phyloP scores from a whole-genome alignment of 2,888 invertebrate species.

The Lucinisca nassula region DNA sequence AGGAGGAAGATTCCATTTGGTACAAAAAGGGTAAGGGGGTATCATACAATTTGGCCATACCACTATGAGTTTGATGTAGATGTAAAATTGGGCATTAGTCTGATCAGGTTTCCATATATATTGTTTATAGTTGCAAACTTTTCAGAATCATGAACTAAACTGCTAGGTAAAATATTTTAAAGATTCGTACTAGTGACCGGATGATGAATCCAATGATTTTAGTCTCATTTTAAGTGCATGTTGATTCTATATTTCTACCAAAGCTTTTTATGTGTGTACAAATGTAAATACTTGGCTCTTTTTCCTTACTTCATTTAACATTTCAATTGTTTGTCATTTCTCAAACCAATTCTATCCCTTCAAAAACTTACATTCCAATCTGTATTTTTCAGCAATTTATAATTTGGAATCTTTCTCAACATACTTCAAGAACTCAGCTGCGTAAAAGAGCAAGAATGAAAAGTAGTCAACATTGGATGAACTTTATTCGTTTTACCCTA shows the following conservation, averaged over 20 bases:
- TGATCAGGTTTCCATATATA: no score
- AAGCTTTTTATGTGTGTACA: conserved; percentile 26
- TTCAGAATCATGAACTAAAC: background rate
- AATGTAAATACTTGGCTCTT: conserved; percentile 12
- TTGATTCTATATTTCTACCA: conserved; percentile 33
- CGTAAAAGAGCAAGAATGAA: conserved; percentile 30
- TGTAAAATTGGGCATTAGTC: no score
- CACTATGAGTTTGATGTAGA: no score
- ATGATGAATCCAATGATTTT: conserved; percentile 1
- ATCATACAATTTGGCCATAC: no score
- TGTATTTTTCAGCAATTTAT: background rate
- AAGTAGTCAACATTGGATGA: conserved; percentile 43
- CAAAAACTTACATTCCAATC: conserved; percentile 30
- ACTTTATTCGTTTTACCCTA: background rate
- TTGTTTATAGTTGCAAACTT: no score
- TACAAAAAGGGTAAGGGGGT: no score
- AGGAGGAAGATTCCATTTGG: no score
- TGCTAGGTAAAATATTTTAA: background rate
- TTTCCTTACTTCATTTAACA: background rate
- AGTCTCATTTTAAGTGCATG: conserved; percentile 51
- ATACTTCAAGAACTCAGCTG: background rate
- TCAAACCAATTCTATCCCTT: background rate
- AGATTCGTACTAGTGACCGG: background rate
- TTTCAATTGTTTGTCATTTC: background rate
- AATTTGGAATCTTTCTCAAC: background rate